Base-by-base conservation (phyloP, 2,113 vertebrate genomes). In the Sterna hirundo region DNA sequence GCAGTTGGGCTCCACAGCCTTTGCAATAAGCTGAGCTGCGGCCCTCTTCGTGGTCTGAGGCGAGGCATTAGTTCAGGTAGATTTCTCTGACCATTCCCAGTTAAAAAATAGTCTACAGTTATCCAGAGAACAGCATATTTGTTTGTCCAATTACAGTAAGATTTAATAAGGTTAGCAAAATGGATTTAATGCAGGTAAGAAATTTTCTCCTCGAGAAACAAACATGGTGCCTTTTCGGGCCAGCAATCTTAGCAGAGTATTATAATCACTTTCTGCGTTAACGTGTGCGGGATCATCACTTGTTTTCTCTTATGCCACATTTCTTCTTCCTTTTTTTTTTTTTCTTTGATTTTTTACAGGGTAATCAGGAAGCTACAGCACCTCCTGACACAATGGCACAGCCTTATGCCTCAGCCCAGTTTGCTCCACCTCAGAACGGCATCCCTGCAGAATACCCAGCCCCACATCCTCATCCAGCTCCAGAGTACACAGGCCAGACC, bases 331-430 rank as follows among this genome's bases (percentile, higher is more conserved):
- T 23, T 21, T 57, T 46, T 71, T 57, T 9, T 23, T 55, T 79
- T 34, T 1, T 58, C 20, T 90, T 65, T 91, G 76, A 46, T 97
- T 94, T 76, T 76, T 22, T 68, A 29, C 97, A 99, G 99, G 99
- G 99, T 99, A 99, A 99, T 98, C 99, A 99, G 98, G 99, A 99
- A 98, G 98, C 99, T 93, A 98, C 99, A 90, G 98, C 99, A 92
- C 98, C 99, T 98, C 99, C 99, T 91, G 99, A 99, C 97, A 99
- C 99, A 84, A 99, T 99, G 99, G 99, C 99, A 87, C 99, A 99
- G 98, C 98, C 99, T 97, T 99, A 99, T 17, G 98, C 99, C 69
- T 99, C 99, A 10, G 99, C 99, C 83, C 99, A 99, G 98, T 99
- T 99, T 29, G 99, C 99, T 42, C 98, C 99, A 75, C 98, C 99